Evolutionary conservation across 2,113 vertebrate genomes (phyloP).

Genomic region (Sylvietta virens): DNA sequence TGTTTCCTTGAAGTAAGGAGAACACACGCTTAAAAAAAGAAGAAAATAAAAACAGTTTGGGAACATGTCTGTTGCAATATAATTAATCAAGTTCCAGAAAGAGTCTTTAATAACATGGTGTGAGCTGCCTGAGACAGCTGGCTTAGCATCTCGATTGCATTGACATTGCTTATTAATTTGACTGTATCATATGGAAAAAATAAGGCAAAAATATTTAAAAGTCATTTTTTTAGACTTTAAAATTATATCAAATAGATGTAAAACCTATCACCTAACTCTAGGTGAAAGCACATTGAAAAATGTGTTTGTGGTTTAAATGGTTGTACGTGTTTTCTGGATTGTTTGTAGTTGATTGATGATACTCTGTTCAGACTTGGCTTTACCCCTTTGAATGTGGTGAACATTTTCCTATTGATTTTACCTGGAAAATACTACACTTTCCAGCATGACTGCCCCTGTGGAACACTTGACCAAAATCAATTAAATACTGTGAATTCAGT

Average conservation of each 20-base stretch:
- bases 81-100: neutral
- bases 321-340: neutral
- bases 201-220: neutral
- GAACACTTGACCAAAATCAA: neutral
- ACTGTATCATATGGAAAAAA: neutral
- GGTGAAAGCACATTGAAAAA: neutral
- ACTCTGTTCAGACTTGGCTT: neutral
- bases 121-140: neutral
- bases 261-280: neutral
- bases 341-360: neutral
- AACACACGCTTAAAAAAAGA: neutral
- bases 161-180: neutral
- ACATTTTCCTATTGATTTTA: neutral
- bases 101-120: neutral
- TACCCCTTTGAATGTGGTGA: neutral
- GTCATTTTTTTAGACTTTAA: neutral
- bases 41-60: constrained; percentile 1
- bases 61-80: neutral
- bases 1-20: constrained; percentile 14
- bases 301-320: neutral
- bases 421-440: neutral
- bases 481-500: neutral
- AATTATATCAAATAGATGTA: neutral
- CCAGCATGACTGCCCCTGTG: neutral
- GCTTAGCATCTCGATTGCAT: neutral